Percentiles rank a stretch among this genome's conserved stretches.
phyloP scores from a whole-genome alignment of 1,140 invertebrate species.

The Aethina tumida region DNA sequence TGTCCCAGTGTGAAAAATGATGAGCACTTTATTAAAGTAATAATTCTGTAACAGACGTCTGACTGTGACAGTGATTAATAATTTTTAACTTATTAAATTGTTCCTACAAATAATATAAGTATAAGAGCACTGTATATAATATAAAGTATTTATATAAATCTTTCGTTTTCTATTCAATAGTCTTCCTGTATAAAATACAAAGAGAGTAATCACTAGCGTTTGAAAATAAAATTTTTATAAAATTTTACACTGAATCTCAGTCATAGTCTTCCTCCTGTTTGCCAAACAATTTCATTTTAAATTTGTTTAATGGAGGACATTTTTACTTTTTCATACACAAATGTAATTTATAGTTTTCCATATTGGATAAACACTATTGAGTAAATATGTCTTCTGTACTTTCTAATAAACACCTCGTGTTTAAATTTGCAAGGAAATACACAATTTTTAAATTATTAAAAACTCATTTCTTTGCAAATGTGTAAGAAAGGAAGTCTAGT shows the following conservation, averaged over 20 bases:
- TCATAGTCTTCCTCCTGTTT: conserved; percentile 11
- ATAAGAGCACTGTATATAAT: conserved; percentile 3
- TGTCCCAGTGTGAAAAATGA: too few species aligned
- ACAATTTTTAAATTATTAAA: too few species aligned
- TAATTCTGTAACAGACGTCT: too few species aligned
- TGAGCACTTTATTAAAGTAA: too few species aligned
- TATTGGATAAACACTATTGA: too few species aligned
- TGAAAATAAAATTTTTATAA: conserved; percentile 2
- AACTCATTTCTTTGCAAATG: conserved; percentile 18
- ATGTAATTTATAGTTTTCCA: too few species aligned
- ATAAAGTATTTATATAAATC: conserved; percentile 1
- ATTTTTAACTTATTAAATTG: too few species aligned
- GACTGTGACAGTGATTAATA: too few species aligned
- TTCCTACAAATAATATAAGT: conserved; percentile 3
- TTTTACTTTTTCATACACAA: conserved; percentile 9
- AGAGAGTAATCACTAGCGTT: neutral
- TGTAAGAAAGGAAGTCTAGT: conserved; percentile 12
- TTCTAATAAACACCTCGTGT: too few species aligned
- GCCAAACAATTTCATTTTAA: conserved; percentile 8
- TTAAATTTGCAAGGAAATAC: conserved; percentile 11
- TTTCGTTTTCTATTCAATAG: neutral
- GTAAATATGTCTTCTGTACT: too few species aligned
- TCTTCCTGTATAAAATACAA: conserved; percentile 1
- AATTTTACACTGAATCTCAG: conserved; percentile 7
- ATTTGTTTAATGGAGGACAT: conserved; percentile 3